Percentiles rank a stretch among this genome's conserved stretches.
Evolutionary conservation across 2,113 vertebrate species (phyloP).

Genomic region (Orthonyx spaldingii): DNA sequence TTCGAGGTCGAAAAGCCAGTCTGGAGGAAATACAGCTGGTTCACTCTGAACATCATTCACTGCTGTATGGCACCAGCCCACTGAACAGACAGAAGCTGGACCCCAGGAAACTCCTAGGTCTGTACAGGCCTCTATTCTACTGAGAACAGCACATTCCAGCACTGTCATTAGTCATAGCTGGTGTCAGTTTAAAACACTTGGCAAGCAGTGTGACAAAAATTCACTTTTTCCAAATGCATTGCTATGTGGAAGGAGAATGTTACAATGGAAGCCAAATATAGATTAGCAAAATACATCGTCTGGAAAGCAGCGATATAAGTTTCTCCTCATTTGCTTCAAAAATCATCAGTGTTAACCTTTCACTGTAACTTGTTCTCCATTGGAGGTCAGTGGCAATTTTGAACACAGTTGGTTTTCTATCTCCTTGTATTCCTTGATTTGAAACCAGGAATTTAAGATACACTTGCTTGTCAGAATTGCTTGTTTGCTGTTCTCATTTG

Average conservation of each 20-base stretch:
- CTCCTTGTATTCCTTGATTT: background rate
- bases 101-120: constrained; percentile 79
- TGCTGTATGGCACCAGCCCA: constrained; percentile 78
- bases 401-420: background rate
- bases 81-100: constrained; percentile 82
- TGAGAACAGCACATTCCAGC: constrained; percentile 76
- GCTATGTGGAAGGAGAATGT: constrained; percentile 57
- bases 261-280: constrained; percentile 51
- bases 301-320: constrained; percentile 27
- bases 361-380: background rate
- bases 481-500: constrained; percentile 34
- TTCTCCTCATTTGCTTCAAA: constrained; percentile 11
- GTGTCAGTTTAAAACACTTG: constrained; percentile 74
- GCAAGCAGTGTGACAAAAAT: constrained; percentile 69
- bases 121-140: constrained; percentile 69
- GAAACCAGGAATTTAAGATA: constrained; percentile 4
- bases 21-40: constrained; percentile 84
- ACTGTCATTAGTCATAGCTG: constrained; percentile 72
- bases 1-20: constrained; percentile 84
- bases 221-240: constrained; percentile 67
- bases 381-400: background rate
- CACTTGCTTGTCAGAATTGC: constrained; percentile 52
- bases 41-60: constrained; percentile 81
- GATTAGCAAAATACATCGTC: constrained; percentile 43
- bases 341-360: constrained; percentile 9